Conservation (phyloP, 2,113 vertebrate species). For the Zosterops borbonicus region DNA sequence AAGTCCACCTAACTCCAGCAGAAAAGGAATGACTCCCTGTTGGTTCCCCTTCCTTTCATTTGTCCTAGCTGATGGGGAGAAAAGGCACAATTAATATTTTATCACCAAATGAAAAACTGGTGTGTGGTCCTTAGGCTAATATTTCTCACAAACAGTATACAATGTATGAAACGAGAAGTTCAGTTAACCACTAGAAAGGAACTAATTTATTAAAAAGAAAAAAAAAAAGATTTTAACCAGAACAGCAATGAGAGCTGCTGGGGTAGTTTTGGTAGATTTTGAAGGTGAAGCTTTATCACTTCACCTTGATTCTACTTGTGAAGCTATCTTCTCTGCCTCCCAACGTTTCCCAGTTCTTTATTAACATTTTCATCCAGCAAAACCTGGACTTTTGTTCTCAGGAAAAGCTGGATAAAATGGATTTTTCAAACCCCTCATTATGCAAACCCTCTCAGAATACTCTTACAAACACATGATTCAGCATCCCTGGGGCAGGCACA, state of each 20-base stretch:
- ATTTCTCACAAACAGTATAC: background rate
- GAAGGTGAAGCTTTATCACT: background rate
- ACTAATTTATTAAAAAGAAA: background rate
- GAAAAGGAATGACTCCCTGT: background rate
- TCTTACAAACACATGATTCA: background rate
- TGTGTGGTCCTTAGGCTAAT: background rate
- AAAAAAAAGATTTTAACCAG: background rate
- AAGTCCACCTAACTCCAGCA: background rate
- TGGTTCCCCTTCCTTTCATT: background rate
- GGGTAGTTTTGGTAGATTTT: background rate
- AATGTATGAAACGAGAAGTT: background rate
- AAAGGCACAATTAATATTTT: background rate
- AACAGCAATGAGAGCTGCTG: background rate
- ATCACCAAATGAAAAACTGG: background rate
- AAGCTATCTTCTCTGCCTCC: background rate
- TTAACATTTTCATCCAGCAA: background rate
- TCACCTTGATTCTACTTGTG: background rate
- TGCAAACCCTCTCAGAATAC: background rate
- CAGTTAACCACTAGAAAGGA: background rate
- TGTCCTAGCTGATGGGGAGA: background rate
- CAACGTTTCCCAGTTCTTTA: background rate
- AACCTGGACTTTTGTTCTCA: background rate
- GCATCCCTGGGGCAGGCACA: background rate
- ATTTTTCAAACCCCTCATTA: background rate
- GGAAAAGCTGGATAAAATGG: background rate